Base-by-base conservation (phyloP, 2,113 vertebrate species). In the Bucco capensis region DNA sequence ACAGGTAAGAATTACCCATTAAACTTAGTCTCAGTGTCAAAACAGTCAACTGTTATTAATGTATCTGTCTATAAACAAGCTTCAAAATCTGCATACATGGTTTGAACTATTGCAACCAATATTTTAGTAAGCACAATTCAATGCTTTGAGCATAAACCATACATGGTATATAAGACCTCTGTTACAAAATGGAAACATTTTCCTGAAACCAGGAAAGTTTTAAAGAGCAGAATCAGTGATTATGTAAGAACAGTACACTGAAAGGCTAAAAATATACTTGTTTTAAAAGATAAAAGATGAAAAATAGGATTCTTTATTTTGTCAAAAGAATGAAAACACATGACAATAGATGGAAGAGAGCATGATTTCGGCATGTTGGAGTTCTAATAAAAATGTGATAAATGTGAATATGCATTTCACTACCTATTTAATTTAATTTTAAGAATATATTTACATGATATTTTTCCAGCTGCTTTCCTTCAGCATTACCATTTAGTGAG, bases 1-100 rank as follows among this genome's bases (percentile, higher is more conserved):
- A 83, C 98, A 98, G 98, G 98, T 99, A 93, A 89, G 69, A 37
- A 51, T 47, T 64, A 47, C 11, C 10, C 24, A 60, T 50, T 66
- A 40, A 92, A 18, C 18, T 50, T 38, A 57, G 53, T 54, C 33
- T 70, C 24, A 80, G 1, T 71, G 30, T 50, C 30, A 54, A 58
- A 80, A 30, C 11, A 49, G 31, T 51, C 17, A 37, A 18, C n/a
- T 86, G 0, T 33, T 66, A 8, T 25, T 46, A 30, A 69, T 58
- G 7, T 65, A 47, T 76, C 42, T 58, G 3, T 35, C 3, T 72
- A 40, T 79, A 57, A 70, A 46, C 70, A 83, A 46, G 5, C 2
- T 56, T 89, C 31, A 46, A 7, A 51, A 42, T n/a, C 46, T 60
- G 5, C 28, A 33, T 49, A 22, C 4, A 2, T 25, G 10, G 87